phyloP scores from a whole-genome alignment of 2,888 invertebrate genomes.

The Drosophila prolongata region DNA sequence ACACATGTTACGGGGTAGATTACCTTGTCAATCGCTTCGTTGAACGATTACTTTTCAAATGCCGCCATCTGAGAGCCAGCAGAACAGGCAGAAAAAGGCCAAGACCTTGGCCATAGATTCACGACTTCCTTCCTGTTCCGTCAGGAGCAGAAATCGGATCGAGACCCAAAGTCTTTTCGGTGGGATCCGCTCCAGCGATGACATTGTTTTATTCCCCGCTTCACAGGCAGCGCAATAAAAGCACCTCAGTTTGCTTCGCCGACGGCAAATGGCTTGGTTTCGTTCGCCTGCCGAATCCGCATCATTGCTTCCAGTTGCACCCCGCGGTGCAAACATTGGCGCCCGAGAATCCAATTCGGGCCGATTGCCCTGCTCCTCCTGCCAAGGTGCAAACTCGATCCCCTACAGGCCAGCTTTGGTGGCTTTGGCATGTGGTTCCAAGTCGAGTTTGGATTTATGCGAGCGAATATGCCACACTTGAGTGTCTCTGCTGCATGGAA shows the following conservation, averaged over 20 bases:
- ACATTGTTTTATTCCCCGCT: slow-evolving; percentile 76
- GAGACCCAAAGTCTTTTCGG: too few relatives aligned
- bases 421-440: neutral
- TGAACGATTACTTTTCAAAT: slow-evolving; percentile 76
- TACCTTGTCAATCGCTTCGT: slow-evolving; percentile 80
- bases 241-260: slow-evolving; percentile 58
- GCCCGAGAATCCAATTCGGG: slow-evolving; percentile 56
- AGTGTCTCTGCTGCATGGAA: too few relatives aligned
- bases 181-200: slow-evolving; percentile 50
- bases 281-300: slow-evolving; percentile 53
- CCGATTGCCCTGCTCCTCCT: slow-evolving; percentile 13
- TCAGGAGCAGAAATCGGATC: neutral
- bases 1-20: slow-evolving; percentile 78
- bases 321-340: slow-evolving; percentile 82
- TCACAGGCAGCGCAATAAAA: slow-evolving; percentile 73
- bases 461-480: neutral
- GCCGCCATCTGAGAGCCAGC: slow-evolving; percentile 43
- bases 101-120: slow-evolving; percentile 51
- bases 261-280: slow-evolving; percentile 66
- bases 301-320: slow-evolving; percentile 67
- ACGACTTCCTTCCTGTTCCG: slow-evolving; percentile 70
- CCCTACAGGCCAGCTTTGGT: slow-evolving; percentile 9
- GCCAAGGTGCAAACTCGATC: slow-evolving; percentile 19
- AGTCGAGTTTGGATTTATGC: neutral
- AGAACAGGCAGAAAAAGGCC: neutral